Evolutionary conservation across 2,797 vertebrate genomes (phyloP).

Genomic region (Argentina silus): DNA sequence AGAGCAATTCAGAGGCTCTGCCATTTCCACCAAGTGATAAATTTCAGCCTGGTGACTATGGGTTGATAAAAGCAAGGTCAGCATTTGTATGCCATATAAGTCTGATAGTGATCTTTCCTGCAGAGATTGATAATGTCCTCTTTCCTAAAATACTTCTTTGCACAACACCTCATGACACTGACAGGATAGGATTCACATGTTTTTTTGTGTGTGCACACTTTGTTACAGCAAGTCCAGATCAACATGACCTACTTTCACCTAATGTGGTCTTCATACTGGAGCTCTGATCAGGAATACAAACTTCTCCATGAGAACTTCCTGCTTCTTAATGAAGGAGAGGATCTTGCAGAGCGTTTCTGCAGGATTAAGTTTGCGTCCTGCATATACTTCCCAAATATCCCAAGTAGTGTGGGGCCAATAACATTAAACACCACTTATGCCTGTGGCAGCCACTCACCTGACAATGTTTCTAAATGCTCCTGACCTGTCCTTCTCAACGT

Average conservation of each 20-base stretch:
- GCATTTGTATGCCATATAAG: background rate
- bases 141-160: too few species aligned
- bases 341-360: background rate
- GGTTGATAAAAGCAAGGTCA: slow-evolving; percentile 21
- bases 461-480: slow-evolving; percentile 43
- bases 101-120: too few species aligned
- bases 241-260: too few species aligned
- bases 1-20: background rate
- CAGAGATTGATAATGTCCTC: too few species aligned
- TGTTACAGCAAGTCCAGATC: too few species aligned
- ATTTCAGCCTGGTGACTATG: slow-evolving; percentile 19
- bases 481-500: slow-evolving; percentile 43
- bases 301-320: background rate
- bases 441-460: slow-evolving; percentile 46
- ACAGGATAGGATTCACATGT: too few species aligned
- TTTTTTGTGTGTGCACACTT: too few species aligned
- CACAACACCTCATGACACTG: too few species aligned
- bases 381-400: background rate
- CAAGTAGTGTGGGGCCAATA: slow-evolving; percentile 19
- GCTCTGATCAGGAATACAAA: too few species aligned
- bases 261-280: too few species aligned
- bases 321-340: background rate
- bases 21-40: slow-evolving; percentile 15
- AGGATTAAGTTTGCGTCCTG: background rate
- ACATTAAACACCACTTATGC: slow-evolving; percentile 55